Conservation (phyloP, 2,888 invertebrate species). For the Ornithoptera alexandrae region DNA sequence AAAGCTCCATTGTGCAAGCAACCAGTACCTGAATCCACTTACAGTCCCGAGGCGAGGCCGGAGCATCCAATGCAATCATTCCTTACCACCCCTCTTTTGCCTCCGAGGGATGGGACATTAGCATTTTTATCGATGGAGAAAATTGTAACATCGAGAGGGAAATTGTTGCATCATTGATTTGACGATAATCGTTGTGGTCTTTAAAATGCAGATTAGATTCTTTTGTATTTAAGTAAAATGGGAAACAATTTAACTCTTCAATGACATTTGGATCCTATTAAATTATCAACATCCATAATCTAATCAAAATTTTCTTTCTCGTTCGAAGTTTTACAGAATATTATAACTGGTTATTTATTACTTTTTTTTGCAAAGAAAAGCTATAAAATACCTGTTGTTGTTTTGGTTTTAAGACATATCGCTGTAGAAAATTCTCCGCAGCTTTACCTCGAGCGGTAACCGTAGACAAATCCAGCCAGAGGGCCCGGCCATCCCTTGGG, state of each 20-base stretch:
- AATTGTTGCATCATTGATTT: slow-evolving; percentile 48
- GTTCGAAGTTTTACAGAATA: background rate
- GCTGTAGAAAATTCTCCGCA: background rate
- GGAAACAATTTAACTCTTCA: background rate
- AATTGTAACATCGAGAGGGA: slow-evolving; percentile 46
- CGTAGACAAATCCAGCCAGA: slow-evolving; percentile 67
- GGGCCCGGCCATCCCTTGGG: slow-evolving; percentile 73
- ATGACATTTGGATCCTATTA: background rate
- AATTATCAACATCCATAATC: background rate
- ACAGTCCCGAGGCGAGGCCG: slow-evolving; percentile 44
- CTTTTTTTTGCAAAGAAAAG: too few species aligned
- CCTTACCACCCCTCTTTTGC: slow-evolving; percentile 43
- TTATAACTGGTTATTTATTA: background rate
- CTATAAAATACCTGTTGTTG: too few species aligned
- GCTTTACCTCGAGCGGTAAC: slow-evolving; percentile 26
- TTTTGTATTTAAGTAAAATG: background rate
- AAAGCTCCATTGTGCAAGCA: slow-evolving; percentile 39
- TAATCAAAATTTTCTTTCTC: background rate
- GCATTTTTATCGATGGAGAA: slow-evolving; percentile 73
- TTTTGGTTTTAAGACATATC: background rate
- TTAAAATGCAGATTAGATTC: background rate
- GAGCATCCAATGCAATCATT: slow-evolving; percentile 68
- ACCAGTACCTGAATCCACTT: slow-evolving; percentile 43
- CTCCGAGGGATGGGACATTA: slow-evolving; percentile 60
- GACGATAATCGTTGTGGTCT: slow-evolving; percentile 22